These are phyloP conservation scores for Ooceraea biroi DNA, from an alignment of 1,140 invertebrate species.

Conservation along the genomic window DNA sequence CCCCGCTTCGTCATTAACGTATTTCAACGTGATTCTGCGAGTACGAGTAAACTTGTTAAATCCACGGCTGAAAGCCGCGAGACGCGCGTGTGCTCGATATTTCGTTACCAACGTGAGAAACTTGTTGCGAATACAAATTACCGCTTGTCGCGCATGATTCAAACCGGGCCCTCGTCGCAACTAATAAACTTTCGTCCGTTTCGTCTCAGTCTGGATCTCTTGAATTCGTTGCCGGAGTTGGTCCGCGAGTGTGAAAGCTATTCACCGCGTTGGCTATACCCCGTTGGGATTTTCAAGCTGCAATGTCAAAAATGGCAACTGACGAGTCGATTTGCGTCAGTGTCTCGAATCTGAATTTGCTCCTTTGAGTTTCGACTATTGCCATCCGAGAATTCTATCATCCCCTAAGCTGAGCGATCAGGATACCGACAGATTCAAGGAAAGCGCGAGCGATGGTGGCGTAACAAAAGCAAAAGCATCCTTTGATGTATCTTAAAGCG, in stretches of 20 bases:
- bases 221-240: slow-evolving; percentile 3
- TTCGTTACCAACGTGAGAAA: slow-evolving; percentile 49
- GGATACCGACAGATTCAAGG: background rate
- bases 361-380: background rate
- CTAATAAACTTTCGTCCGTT: slow-evolving; percentile 44
- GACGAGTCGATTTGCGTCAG: background rate
- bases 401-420: background rate
- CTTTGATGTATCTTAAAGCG: background rate
- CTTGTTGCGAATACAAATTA: slow-evolving; percentile 57
- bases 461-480: background rate
- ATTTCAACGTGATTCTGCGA: slow-evolving; percentile 5
- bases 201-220: slow-evolving; percentile 18
- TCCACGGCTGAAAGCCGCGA: slow-evolving; percentile 6
- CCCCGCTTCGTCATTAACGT: slow-evolving; percentile 5
- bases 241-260: background rate
- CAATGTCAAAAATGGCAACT: background rate
- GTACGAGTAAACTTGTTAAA: slow-evolving; percentile 16
- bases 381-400: background rate
- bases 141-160: slow-evolving; percentile 42
- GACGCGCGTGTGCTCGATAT: slow-evolving; percentile 59
- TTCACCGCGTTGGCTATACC: background rate
- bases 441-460: background rate
- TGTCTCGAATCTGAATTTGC: background rate
- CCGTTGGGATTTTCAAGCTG: background rate
- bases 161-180: background rate